Percentiles rank a stretch among this genome's conserved stretches.
Evolutionary conservation across 2,797 vertebrate species (phyloP).

Genomic region (Danio albolineatus): DNA sequence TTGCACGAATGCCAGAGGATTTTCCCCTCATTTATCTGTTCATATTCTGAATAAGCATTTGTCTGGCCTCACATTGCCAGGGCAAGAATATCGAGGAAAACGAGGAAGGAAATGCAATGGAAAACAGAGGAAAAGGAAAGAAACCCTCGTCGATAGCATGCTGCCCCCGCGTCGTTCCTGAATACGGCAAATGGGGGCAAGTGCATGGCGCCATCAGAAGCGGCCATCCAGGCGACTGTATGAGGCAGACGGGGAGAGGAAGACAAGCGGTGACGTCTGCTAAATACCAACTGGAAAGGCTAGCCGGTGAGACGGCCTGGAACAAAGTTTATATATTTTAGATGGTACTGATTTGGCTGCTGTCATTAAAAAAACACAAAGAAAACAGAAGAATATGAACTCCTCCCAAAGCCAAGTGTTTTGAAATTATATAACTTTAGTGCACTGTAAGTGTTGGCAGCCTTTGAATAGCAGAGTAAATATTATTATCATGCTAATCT

Average conservation of each 20-base stretch:
- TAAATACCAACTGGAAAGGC: conserved; percentile 74
- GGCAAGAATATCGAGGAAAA: conserved; percentile 86
- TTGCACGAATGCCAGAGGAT: conserved; percentile 69
- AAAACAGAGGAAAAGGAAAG: conserved; percentile 88
- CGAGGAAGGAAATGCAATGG: conserved; percentile 85
- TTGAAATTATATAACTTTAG: conserved; percentile 63
- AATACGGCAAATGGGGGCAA: conserved; percentile 76
- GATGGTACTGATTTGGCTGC: conserved; percentile 78
- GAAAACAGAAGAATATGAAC: conserved; percentile 65
- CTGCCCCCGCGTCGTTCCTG: conserved; percentile 81
- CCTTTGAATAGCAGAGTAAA: neutral
- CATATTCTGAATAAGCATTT: conserved; percentile 86
- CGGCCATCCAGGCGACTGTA: conserved; percentile 78
- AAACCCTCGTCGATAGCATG: conserved; percentile 81
- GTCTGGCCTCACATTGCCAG: conserved; percentile 86
- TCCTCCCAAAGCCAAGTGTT: conserved; percentile 68
- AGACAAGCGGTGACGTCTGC: conserved; percentile 74
- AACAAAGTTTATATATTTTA: conserved; percentile 78
- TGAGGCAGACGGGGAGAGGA: conserved; percentile 77
- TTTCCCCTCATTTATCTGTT: conserved; percentile 83
- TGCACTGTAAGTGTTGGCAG: conserved; percentile 13
- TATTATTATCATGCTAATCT: conserved; percentile 4
- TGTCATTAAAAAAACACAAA: conserved; percentile 59
- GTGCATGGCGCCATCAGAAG: conserved; percentile 82
- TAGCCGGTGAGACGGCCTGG: conserved; percentile 62